These are phyloP conservation scores for Camelus bactrianus DNA, from an alignment of 2,113 vertebrate genomes.

Conservation along the genomic window DNA sequence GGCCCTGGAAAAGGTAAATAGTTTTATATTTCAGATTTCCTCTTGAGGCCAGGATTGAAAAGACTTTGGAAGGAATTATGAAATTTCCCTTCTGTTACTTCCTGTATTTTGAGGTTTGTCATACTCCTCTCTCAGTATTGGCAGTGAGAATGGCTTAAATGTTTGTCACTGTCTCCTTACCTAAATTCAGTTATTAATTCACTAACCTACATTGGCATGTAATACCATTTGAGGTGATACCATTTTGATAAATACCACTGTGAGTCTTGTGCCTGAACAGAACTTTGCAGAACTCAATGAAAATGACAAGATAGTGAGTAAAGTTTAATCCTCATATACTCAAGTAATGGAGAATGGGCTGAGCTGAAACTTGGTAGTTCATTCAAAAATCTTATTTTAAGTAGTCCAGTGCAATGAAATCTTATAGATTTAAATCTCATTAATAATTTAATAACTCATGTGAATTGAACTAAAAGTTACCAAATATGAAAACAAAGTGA, in stretches of 20 bases:
- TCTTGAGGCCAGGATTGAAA: neutral
- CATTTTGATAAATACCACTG: constrained; percentile 21
- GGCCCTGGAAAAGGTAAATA: constrained; percentile 89
- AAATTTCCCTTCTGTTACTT: constrained; percentile 41
- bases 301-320: constrained; percentile 5
- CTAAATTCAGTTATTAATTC: constrained; percentile 41
- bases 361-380: neutral
- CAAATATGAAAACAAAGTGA: constrained; percentile 6
- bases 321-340: neutral
- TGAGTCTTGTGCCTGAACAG: constrained; percentile 17
- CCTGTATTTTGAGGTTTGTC: constrained; percentile 31
- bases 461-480: constrained; percentile 14
- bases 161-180: neutral
- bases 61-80: constrained; percentile 30
- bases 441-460: constrained; percentile 34
- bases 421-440: neutral
- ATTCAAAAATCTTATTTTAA: constrained; percentile 37
- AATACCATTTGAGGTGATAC: neutral
- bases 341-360: neutral
- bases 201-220: neutral
- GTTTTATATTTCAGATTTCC: constrained; percentile 53
- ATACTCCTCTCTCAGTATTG: constrained; percentile 16
- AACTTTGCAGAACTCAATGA: neutral
- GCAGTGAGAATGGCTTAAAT: constrained; percentile 3
- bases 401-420: neutral